Conservation (phyloP, 2,888 invertebrate species). For the Meiosimyza decipiens region DNA sequence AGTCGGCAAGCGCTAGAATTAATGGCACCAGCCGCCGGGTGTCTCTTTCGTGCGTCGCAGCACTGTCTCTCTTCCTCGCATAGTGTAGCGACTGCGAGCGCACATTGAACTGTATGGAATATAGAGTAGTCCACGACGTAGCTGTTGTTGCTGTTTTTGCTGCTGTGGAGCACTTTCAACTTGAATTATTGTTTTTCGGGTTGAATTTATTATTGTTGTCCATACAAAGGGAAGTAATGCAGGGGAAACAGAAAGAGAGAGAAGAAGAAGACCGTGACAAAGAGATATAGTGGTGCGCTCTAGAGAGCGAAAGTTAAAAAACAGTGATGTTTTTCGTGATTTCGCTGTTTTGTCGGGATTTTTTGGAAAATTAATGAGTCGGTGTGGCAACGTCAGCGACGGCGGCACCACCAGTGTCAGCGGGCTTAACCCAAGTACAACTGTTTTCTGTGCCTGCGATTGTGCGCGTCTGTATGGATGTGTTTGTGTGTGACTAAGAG, state of each 20-base stretch:
- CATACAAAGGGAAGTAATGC: neutral
- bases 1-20: constrained; percentile 67
- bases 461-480: constrained; percentile 19
- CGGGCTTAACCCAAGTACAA: constrained; percentile 7
- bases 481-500: neutral
- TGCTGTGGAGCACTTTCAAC: constrained; percentile 26
- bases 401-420: constrained; percentile 15
- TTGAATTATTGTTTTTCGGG: constrained; percentile 54
- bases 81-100: neutral
- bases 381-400: constrained; percentile 23
- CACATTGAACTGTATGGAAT: constrained; percentile 34
- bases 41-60: constrained; percentile 42
- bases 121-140: constrained; percentile 7
- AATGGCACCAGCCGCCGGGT: constrained; percentile 54
- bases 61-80: constrained; percentile 30
- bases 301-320: constrained; percentile 30
- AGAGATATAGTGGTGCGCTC: constrained; percentile 33
- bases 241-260: neutral
- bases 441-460: neutral
- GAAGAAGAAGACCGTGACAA: neutral
- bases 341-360: constrained; percentile 10
- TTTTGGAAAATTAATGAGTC: constrained; percentile 32
- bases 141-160: constrained; percentile 16
- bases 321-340: constrained; percentile 12
- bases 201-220: constrained; percentile 51